Conservation (phyloP, 2,113 vertebrate genomes). For the Vidua chalybeata region DNA sequence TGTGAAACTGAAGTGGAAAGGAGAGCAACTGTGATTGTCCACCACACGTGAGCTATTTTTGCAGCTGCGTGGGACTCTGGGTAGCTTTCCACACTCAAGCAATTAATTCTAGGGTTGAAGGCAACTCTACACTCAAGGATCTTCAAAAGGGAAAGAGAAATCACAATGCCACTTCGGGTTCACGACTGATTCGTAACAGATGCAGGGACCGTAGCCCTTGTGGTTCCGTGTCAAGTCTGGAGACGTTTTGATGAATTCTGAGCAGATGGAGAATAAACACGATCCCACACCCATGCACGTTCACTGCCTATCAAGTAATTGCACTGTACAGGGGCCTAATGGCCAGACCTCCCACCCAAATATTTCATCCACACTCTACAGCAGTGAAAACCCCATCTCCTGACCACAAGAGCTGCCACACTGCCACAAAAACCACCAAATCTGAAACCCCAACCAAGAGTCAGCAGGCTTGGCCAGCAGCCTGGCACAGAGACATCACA, state of each 20-base stretch:
- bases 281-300: neutral
- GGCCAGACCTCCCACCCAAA: neutral
- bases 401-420: neutral
- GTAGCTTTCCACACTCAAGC: slow-evolving; percentile 17
- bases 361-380: neutral
- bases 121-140: slow-evolving; percentile 44
- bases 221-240: slow-evolving; percentile 5
- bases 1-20: neutral
- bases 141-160: slow-evolving; percentile 63
- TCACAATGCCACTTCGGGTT: slow-evolving; percentile 35
- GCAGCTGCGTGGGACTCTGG: slow-evolving; percentile 22
- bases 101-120: slow-evolving; percentile 61
- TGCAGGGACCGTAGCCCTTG: neutral
- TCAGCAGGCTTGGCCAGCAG: neutral
- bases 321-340: neutral
- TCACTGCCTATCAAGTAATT: slow-evolving; percentile 21
- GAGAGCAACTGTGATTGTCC: neutral
- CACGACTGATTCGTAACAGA: slow-evolving; percentile 52
- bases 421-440: neutral
- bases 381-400: neutral
- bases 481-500: neutral
- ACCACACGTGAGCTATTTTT: neutral
- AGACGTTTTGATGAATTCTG: slow-evolving; percentile 58
- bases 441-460: neutral
- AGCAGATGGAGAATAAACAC: slow-evolving; percentile 59